A percentile compares a stretch with the other conserved stretches of the same genome.
These are phyloP conservation scores for Lampris incognitus DNA, from an alignment of 2,113 vertebrate genomes.

Conservation along the genomic window DNA sequence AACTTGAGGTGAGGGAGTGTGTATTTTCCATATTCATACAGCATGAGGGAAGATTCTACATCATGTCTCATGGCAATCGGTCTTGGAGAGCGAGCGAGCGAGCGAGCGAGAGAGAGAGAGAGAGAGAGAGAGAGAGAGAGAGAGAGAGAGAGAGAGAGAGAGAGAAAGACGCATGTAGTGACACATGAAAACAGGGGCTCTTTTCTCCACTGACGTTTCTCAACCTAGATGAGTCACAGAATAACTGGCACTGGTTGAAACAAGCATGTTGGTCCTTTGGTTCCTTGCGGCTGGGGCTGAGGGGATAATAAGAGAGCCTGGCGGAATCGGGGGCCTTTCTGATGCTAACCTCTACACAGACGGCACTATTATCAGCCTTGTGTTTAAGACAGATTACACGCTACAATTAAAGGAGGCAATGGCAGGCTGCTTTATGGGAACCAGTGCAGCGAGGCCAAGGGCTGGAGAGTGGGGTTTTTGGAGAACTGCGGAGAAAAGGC, in stretches of 20 bases:
- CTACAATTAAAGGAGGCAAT: constrained; percentile 78
- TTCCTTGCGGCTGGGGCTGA: constrained; percentile 72
- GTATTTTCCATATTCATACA: constrained; percentile 65
- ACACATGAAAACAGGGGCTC: constrained; percentile 76
- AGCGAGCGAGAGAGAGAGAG: background rate
- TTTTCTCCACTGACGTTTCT: constrained; percentile 74
- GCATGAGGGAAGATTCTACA: constrained; percentile 60
- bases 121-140: constrained; percentile 45
- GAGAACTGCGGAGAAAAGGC: constrained; percentile 46
- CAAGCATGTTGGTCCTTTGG: constrained; percentile 60
- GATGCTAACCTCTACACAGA: constrained; percentile 75
- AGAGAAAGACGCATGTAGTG: constrained; percentile 66
- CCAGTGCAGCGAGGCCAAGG: constrained; percentile 32
- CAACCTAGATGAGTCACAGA: constrained; percentile 75
- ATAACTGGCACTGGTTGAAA: constrained; percentile 75
- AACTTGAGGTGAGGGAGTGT: constrained; percentile 67
- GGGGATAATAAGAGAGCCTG: constrained; percentile 81
- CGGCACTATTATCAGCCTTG: constrained; percentile 77
- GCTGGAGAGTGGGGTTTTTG: constrained; percentile 32
- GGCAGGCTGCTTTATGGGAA: constrained; percentile 61
- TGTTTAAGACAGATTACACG: constrained; percentile 79
- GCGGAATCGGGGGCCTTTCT: constrained; percentile 72
- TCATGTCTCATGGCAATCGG: constrained; percentile 71
- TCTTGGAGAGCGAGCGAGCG: constrained; percentile 43
- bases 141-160: background rate